phyloP scores from a whole-genome alignment of 1,140 invertebrate genomes.

The Phocides pigmalion region DNA sequence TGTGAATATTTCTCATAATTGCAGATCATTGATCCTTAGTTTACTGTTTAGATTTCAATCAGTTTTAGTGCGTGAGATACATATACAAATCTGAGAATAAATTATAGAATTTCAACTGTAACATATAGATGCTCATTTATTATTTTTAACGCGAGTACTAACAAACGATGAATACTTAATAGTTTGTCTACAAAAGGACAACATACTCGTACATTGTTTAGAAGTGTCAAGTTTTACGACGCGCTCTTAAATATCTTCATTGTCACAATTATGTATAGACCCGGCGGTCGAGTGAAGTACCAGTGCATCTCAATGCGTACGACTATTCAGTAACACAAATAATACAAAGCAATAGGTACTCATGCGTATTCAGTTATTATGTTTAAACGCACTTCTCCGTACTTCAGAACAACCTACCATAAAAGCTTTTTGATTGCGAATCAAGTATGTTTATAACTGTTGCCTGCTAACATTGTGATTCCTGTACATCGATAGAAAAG shows the following conservation, averaged over 20 bases:
- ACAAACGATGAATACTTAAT: slow-evolving; percentile 65
- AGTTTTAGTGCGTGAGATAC: slow-evolving; percentile 38
- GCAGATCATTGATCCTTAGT: slow-evolving; percentile 32
- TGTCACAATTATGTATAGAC: slow-evolving; percentile 62
- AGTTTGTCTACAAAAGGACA: slow-evolving; percentile 66
- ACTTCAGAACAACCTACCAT: slow-evolving; percentile 36
- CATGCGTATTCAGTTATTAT: slow-evolving; percentile 40
- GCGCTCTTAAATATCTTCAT: slow-evolving; percentile 68
- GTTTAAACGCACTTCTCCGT: slow-evolving; percentile 45
- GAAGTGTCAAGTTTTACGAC: slow-evolving; percentile 71
- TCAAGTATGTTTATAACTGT: slow-evolving; percentile 34
- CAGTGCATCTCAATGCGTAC: slow-evolving; percentile 32
- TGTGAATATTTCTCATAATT: not conserved
- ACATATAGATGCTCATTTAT: slow-evolving; percentile 43
- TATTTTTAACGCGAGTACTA: slow-evolving; percentile 50
- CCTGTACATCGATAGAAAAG: not conserved
- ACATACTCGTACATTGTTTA: slow-evolving; percentile 55
- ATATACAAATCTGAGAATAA: slow-evolving; percentile 18
- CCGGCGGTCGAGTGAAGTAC: slow-evolving; percentile 39
- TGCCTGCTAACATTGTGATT: slow-evolving; percentile 26
- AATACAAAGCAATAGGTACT: slow-evolving; percentile 25
- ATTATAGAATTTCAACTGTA: slow-evolving; percentile 11
- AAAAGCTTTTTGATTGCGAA: slow-evolving; percentile 48
- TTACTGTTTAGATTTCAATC: slow-evolving; percentile 37
- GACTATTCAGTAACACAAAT: slow-evolving; percentile 41